Evolutionary conservation across 2,797 vertebrate genomes (phyloP).

Genomic region (Heliangelus exortis): DNA sequence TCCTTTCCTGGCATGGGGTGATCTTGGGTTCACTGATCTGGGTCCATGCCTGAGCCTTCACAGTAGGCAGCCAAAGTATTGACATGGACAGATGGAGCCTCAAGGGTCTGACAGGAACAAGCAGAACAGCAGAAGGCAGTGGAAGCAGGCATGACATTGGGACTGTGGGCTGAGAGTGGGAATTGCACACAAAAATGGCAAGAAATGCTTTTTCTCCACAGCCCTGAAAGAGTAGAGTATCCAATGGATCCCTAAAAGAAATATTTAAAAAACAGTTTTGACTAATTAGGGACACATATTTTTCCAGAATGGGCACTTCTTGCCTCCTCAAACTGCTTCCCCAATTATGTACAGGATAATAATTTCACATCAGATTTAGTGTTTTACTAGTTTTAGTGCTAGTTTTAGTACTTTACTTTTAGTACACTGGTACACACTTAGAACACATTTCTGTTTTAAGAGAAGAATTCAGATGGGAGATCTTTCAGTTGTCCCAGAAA

Average conservation of each 20-base stretch:
- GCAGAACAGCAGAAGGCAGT: not conserved
- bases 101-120: accelerated
- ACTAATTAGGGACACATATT: not conserved
- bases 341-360: not conserved
- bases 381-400: not conserved
- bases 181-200: not conserved
- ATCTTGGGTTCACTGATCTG: not conserved
- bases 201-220: not conserved
- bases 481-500: not conserved
- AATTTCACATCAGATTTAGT: not conserved
- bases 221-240: not conserved
- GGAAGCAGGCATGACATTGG: accelerated
- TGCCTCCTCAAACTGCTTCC: not conserved
- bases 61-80: not conserved
- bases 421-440: no score
- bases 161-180: not conserved
- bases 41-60: not conserved
- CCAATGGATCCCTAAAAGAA: not conserved
- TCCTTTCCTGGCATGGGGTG: not conserved
- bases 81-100: not conserved
- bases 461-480: not conserved
- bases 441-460: not conserved
- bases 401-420: no score
- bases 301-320: not conserved
- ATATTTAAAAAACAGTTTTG: not conserved